Conservation (phyloP, 1,140 invertebrate genomes). For the Formica exsecta region DNA sequence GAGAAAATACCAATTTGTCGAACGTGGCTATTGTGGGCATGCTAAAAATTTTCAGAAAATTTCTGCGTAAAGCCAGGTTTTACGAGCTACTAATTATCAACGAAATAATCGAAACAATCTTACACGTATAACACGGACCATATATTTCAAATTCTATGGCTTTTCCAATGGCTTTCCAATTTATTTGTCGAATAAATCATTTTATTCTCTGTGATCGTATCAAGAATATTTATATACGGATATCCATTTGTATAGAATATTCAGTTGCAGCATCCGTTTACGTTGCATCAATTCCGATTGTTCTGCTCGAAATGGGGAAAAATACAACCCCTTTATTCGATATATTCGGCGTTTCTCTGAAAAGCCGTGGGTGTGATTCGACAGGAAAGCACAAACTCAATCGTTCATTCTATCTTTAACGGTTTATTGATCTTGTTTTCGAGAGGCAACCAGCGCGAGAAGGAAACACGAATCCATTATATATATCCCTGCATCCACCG, state of each 20-base stretch:
- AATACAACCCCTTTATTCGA: not conserved
- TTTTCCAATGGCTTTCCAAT: not conserved
- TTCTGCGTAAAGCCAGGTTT: not conserved
- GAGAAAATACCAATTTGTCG: slow-evolving; percentile 18
- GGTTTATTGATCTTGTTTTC: slow-evolving; percentile 51
- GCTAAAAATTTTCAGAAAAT: not conserved
- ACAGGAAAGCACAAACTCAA: slow-evolving; percentile 30
- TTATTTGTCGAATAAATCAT: not conserved
- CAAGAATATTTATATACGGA: not conserved
- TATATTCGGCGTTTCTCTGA: not conserved
- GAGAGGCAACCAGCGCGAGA: slow-evolving; percentile 5
- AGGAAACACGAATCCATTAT: slow-evolving; percentile 45
- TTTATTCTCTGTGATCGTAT: not conserved
- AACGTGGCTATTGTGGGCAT: not conserved
- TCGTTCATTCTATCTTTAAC: slow-evolving; percentile 56
- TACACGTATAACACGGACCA: not conserved
- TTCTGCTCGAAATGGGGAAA: not conserved
- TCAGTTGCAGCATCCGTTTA: not conserved
- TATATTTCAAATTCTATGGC: not conserved
- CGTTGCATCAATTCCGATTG: not conserved
- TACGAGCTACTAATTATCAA: not conserved
- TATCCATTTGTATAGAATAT: not conserved
- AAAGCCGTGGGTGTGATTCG: slow-evolving; percentile 9
- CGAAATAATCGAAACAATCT: not conserved
- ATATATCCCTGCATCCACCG: not conserved